Percentiles rank a stretch among this genome's conserved stretches.
These are phyloP conservation scores for Camelus bactrianus DNA, from an alignment of 2,113 vertebrate genomes.

Conservation along the genomic window DNA sequence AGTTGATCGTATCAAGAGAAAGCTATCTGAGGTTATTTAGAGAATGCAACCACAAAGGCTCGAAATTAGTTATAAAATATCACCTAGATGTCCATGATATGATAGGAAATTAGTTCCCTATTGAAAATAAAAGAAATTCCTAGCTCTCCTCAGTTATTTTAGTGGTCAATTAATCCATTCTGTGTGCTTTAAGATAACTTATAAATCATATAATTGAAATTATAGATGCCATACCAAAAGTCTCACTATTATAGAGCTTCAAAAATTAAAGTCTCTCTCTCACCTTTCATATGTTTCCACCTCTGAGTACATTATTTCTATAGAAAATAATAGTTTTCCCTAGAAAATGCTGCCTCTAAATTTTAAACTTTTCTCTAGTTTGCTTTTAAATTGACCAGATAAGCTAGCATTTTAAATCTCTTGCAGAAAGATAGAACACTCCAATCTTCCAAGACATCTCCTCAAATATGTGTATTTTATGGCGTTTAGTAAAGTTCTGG, in stretches of 20 bases:
- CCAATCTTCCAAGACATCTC: not conserved
- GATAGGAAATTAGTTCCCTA: not conserved
- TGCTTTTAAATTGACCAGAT: not conserved
- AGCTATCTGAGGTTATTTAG: not conserved
- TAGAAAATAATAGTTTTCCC: not conserved
- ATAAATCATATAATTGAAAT: not conserved
- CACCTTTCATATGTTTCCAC: not conserved
- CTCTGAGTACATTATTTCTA: not conserved
- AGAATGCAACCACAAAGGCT: not conserved
- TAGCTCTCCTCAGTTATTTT: not conserved
- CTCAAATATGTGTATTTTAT: conserved; percentile 15
- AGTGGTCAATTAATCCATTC: not conserved
- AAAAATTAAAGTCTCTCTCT: not conserved
- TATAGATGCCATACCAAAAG: not conserved
- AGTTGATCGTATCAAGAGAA: not conserved
- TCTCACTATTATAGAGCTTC: not conserved
- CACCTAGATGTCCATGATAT: not conserved
- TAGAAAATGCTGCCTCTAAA: not conserved
- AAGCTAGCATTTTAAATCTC: not conserved
- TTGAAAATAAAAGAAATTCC: not conserved
- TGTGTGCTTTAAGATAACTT: not conserved
- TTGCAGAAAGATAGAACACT: not conserved
- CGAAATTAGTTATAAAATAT: not conserved
- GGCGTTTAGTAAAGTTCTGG: not conserved
- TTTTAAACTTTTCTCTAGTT: not conserved